Base-by-base conservation (phyloP, 1,140 invertebrate species). In the Maniola jurtina region DNA sequence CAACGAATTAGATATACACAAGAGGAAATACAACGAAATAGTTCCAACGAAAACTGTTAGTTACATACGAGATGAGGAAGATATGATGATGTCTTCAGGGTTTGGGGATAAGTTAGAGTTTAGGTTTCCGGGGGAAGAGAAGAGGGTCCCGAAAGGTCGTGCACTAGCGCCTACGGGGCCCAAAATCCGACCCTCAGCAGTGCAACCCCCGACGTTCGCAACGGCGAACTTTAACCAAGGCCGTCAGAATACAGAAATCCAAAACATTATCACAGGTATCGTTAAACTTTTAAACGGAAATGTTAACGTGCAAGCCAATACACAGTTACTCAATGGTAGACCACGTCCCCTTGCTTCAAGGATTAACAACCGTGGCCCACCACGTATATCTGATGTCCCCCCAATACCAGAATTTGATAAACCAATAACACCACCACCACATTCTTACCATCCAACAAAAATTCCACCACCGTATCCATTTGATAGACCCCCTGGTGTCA, bases 191-290 rank as follows among this genome's bases (percentile, higher is more conserved):
- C 82, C 89, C 75, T 90, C 89, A 86, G 83, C 80, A 83, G 88
- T 92, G 81, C 91, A 85, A 66, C 81, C 88, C 57, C 82, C 88
- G 61, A 87, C 84, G 8, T 88, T 89, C 88, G 86, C 91, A 54
- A 92, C 90, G 68, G 79, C 71, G 61, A 86, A 75, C 83, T 72
- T 77, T 84, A 73, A 90, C 55, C 83, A 91, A 57, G 84, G 88
- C 67, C 74, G 90, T 45, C 93, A 94, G 74, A 93, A 94, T 5
- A 95, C 95, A 15, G 96, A 97, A 83, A 97, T 97, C 61, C 96
- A 97, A 84, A 97, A 97, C 77, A 97, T 98, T 11, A 96, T 98
- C 57, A 96, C 96, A 7, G 96, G 96, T 10, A 96, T 98, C 42
- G 96, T 98, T 0, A 97, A 97, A 83, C 84, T 98, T 1, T 87